phyloP scores from a whole-genome alignment of 1,140 invertebrate species.

The Rhyzopertha dominica region DNA sequence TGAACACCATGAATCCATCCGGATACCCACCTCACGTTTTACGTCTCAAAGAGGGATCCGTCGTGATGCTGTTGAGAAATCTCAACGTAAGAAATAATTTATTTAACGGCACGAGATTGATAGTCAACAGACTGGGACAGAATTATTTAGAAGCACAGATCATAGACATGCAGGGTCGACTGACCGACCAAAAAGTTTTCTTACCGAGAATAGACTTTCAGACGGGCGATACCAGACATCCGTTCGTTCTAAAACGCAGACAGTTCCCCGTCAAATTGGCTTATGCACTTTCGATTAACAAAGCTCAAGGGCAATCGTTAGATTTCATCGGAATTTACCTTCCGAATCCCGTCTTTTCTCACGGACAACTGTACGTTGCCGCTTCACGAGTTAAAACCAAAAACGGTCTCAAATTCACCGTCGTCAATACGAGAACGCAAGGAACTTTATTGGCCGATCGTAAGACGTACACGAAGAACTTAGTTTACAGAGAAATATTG shows the following conservation, averaged over 20 bases:
- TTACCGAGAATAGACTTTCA: slow-evolving; percentile 44
- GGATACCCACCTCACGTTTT: slow-evolving; percentile 24
- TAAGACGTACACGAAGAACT: no score
- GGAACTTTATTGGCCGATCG: no score
- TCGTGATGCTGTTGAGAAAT: slow-evolving; percentile 29
- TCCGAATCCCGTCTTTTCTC: slow-evolving; percentile 35
- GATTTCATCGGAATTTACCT: slow-evolving; percentile 35
- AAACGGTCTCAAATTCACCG: no score
- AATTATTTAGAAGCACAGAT: slow-evolving; percentile 26
- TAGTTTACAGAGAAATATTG: no score
- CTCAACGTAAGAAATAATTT: slow-evolving; percentile 18
- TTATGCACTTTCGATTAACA: slow-evolving; percentile 28
- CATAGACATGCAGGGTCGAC: slow-evolving; percentile 32
- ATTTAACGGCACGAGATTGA: slow-evolving; percentile 24
- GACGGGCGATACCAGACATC: slow-evolving; percentile 38
- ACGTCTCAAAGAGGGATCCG: slow-evolving; percentile 19
- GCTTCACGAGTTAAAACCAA: slow-evolving; percentile 9
- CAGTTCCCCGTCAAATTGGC: slow-evolving; percentile 27
- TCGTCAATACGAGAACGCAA: no score
- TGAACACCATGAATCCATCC: slow-evolving; percentile 24
- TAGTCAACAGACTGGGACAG: slow-evolving; percentile 17
- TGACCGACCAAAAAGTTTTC: slow-evolving; percentile 44
- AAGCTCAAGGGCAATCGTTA: slow-evolving; percentile 46
- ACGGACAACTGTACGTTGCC: slow-evolving; percentile 46
- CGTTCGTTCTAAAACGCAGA: slow-evolving; percentile 31